Evolutionary conservation across 1,140 invertebrate genomes (phyloP).

Genomic region (Oppia nitens): DNA sequence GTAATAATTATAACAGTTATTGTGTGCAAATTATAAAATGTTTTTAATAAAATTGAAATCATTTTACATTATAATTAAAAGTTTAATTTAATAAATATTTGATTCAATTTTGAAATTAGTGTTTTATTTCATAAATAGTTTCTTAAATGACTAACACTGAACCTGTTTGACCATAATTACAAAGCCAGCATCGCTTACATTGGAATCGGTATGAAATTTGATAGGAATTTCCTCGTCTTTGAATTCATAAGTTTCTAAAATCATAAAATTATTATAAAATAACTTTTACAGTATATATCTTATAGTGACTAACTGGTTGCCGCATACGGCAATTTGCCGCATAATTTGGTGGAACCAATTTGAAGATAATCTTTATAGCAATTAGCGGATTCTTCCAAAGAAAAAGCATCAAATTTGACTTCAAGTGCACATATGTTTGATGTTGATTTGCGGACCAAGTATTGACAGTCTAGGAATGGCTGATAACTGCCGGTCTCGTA

Average conservation of each 20-base stretch:
- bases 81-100: too few relatives aligned
- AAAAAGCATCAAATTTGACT: slow-evolving; percentile 21
- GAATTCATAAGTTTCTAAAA: slow-evolving; percentile 21
- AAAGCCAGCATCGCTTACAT: slow-evolving; percentile 18
- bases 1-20: too few relatives aligned
- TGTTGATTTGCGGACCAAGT: slow-evolving; percentile 17
- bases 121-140: too few relatives aligned
- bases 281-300: background rate
- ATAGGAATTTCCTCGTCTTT: slow-evolving; percentile 16
- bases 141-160: too few relatives aligned
- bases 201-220: slow-evolving; percentile 19
- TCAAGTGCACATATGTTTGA: slow-evolving; percentile 22
- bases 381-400: slow-evolving; percentile 21
- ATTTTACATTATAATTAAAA: too few relatives aligned
- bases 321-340: slow-evolving; percentile 21
- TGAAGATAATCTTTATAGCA: slow-evolving; percentile 21
- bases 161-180: slow-evolving; percentile 18
- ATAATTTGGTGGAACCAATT: slow-evolving; percentile 18
- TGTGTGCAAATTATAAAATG: too few relatives aligned
- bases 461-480: slow-evolving; percentile 19
- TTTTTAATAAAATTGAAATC: too few relatives aligned
- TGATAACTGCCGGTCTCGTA: slow-evolving; percentile 19
- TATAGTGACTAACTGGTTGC: slow-evolving; percentile 20
- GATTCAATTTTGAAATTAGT: too few relatives aligned
- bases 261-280: slow-evolving; percentile 5